A percentile compares a stretch with the other conserved stretches of the same genome.
phyloP scores from a whole-genome alignment of 2,797 vertebrate genomes.

The Naso thynnoides region DNA sequence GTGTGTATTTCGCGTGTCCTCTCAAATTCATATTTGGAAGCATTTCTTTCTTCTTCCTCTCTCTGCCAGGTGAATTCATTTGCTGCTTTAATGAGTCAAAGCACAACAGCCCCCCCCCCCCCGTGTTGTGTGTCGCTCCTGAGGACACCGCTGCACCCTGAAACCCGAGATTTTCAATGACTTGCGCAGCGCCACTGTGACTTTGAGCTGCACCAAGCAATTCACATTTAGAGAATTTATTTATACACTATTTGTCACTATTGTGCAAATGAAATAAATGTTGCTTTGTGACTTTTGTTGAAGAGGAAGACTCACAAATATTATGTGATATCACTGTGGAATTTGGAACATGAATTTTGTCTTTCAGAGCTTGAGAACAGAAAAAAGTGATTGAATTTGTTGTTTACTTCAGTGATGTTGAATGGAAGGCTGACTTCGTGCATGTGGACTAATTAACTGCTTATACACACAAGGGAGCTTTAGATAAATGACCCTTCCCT shows the following conservation, averaged over 20 bases:
- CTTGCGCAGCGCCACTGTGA: no score
- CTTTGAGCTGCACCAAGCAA: no score
- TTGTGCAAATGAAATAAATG: background rate
- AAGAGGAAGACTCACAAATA: background rate
- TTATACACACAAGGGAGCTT: constrained; percentile 58
- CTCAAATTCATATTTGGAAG: no score
- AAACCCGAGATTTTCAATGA: no score
- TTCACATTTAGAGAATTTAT: no score
- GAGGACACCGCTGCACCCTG: no score
- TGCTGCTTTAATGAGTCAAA: no score
- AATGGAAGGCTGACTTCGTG: constrained; percentile 35
- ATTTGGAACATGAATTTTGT: background rate
- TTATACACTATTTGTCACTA: background rate
- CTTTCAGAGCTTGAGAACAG: background rate
- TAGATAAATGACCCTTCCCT: constrained; percentile 59
- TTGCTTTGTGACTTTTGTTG: background rate
- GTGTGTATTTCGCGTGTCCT: no score
- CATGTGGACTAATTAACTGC: constrained; percentile 53
- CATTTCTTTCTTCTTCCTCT: no score
- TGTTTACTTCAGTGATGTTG: constrained; percentile 52
- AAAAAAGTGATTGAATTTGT: constrained; percentile 17
- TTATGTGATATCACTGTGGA: constrained; percentile 3
- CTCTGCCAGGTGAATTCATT: no score
- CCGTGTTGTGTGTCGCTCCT: no score
- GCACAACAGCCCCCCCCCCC: no score